Evolutionary conservation across 2,888 invertebrate genomes (phyloP), one percentile per base, ranked within the genome.

Genomic region (Agelastica alni): DNA sequence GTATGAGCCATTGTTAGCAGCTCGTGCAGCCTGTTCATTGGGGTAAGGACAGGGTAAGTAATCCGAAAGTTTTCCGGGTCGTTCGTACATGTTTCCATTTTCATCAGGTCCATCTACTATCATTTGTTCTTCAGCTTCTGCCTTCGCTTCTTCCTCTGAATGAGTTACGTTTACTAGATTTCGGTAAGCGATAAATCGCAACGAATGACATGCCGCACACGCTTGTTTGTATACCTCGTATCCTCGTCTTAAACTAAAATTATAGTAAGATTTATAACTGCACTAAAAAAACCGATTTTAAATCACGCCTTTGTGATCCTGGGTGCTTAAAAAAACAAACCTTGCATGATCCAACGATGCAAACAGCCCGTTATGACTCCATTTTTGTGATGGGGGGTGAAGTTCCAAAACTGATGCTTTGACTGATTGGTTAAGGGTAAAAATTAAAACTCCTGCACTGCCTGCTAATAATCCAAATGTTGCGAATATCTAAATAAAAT

Each of bases 171-270:
- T 88, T 42, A 98, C 83, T 72, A 99, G 83, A 76, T 98, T 89
- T 71, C 98, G 90, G 80, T 92, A 99, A 44, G 91, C 89, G 67
- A 99, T 83, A 79, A 86, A 96, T 73, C 90, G 83, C 84, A 99
- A 79, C 56, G 96, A 96, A 80, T 99, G 99, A 72, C 99, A 99
- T 1, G 99, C 98, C 46, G 97, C 90, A 80, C 99, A 99, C 36
- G 99, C 98, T 78, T 98, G 95, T 80, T 99, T 99, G 82, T 98
- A 99, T 1, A 99, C 99, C 80, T 94, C 92, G 76, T 92, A 95
- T 34, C 95, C 95, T 68, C 95, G 85, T 48, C 95, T 86, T 56
- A 93, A 79, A 71, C 94, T 93, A 70, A 5, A 10, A 49, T 48
- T 43, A 0, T 30, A 13, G 22, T 41, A 48, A 56, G n/a, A n/a